phyloP scores from a whole-genome alignment of 1,140 invertebrate species.

The Drosophila arizonae region DNA sequence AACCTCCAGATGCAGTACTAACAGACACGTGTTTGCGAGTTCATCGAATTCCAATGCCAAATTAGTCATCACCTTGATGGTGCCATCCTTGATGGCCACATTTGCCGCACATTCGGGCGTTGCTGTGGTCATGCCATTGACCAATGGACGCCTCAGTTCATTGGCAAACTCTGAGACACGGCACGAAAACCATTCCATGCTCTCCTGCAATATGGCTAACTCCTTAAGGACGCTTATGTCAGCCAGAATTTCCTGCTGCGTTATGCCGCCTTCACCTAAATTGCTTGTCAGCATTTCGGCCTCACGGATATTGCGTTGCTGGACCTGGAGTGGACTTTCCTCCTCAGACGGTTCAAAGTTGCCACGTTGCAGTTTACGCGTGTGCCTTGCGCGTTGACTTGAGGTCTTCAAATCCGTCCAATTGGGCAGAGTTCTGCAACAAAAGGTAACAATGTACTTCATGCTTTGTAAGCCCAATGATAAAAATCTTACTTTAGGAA shows the following conservation, averaged over 20 bases:
- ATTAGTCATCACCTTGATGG: slow-evolving; percentile 84
- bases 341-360: slow-evolving; percentile 85
- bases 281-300: slow-evolving; percentile 96
- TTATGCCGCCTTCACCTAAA: slow-evolving; percentile 92
- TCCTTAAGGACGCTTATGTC: slow-evolving; percentile 90
- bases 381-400: slow-evolving; percentile 81
- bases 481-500: slow-evolving; percentile 88
- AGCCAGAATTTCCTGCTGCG: slow-evolving; percentile 91
- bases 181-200: slow-evolving; percentile 91
- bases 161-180: slow-evolving; percentile 84
- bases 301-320: slow-evolving; percentile 92
- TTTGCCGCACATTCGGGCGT: slow-evolving; percentile 58
- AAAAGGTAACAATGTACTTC: not conserved
- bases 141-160: slow-evolving; percentile 83
- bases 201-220: slow-evolving; percentile 95
- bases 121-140: slow-evolving; percentile 65
- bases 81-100: slow-evolving; percentile 79
- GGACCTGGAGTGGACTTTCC: slow-evolving; percentile 90
- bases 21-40: slow-evolving; percentile 93
- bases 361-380: slow-evolving; percentile 67
- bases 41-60: slow-evolving; percentile 93
- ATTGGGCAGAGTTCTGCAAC: slow-evolving; percentile 89
- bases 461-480: not conserved
- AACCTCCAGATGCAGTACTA: slow-evolving; percentile 96
- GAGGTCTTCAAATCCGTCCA: slow-evolving; percentile 90